Evolutionary conservation across 1,140 invertebrate genomes (phyloP).

Genomic region (Acromyrmex charruanus): DNA sequence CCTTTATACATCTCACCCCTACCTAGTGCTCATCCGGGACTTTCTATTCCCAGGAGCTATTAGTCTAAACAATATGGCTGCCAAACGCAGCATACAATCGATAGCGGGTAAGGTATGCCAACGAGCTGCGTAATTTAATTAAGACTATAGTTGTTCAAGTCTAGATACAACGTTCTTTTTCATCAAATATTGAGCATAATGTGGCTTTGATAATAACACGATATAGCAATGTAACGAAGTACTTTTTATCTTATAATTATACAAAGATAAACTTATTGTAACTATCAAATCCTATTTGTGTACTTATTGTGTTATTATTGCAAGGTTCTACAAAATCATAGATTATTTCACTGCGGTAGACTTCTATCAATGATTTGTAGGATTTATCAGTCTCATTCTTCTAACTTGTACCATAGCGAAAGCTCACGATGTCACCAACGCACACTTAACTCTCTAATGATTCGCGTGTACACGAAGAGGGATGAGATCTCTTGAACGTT

Average conservation of each 20-base stretch:
- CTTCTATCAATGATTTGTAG: slow-evolving; percentile 27
- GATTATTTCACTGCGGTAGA: not conserved
- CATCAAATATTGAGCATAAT: slow-evolving; percentile 29
- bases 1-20: slow-evolving; percentile 73
- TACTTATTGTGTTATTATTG: slow-evolving; percentile 5
- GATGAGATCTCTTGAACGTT: slow-evolving; percentile 69
- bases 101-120: slow-evolving; percentile 78
- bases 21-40: slow-evolving; percentile 72
- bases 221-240: not conserved
- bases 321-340: not conserved
- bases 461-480: slow-evolving; percentile 51
- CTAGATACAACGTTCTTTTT: slow-evolving; percentile 33
- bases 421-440: slow-evolving; percentile 75
- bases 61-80: slow-evolving; percentile 86
- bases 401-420: slow-evolving; percentile 18
- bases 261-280: not conserved
- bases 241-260: slow-evolving; percentile 25
- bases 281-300: not conserved
- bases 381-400: slow-evolving; percentile 14
- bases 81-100: slow-evolving; percentile 84
- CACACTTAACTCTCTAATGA: slow-evolving; percentile 55
- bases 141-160: slow-evolving; percentile 74
- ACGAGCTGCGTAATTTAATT: slow-evolving; percentile 80
- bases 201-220: slow-evolving; percentile 1
- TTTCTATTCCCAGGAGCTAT: slow-evolving; percentile 84